A percentile compares a stretch with the other conserved stretches of the same genome.
Evolutionary conservation across 2,113 vertebrate genomes (phyloP).

Genomic region (Thymallus thymallus): DNA sequence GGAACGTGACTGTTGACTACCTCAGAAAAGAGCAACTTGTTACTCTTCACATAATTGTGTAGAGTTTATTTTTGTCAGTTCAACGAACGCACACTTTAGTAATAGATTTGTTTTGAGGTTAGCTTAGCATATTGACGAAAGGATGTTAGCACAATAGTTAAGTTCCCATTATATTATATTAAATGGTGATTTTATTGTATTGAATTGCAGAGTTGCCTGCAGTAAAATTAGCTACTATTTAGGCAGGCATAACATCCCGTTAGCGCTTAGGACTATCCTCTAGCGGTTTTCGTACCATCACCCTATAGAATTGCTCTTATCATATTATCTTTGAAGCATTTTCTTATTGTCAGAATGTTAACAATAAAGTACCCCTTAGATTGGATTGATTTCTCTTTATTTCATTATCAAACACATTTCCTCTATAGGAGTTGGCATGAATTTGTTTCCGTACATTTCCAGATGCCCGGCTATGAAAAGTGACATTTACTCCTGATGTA

Average conservation of each 20-base stretch:
- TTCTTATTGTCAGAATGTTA: slow-evolving; percentile 57
- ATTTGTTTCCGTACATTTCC: background rate
- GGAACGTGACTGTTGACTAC: slow-evolving; percentile 51
- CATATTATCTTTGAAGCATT: slow-evolving; percentile 20
- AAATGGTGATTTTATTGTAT: slow-evolving; percentile 13
- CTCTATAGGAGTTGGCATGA: background rate
- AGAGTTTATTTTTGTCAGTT: slow-evolving; percentile 57
- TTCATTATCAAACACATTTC: background rate
- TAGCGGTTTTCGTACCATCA: slow-evolving; percentile 61
- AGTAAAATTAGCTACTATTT: slow-evolving; percentile 9
- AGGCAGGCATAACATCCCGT: slow-evolving; percentile 27
- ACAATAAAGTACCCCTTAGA: slow-evolving; percentile 56
- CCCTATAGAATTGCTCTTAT: slow-evolving; percentile 50
- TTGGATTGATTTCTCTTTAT: slow-evolving; percentile 26
- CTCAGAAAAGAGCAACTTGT: slow-evolving; percentile 62
- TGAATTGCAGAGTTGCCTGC: slow-evolving; percentile 18
- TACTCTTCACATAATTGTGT: slow-evolving; percentile 58
- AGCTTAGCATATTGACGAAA: slow-evolving; percentile 31
- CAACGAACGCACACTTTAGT: slow-evolving; percentile 61
- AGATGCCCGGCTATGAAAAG: no score
- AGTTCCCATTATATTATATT: slow-evolving; percentile 14
- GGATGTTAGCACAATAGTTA: slow-evolving; percentile 23
- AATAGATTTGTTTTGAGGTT: slow-evolving; percentile 51
- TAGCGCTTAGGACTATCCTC: slow-evolving; percentile 25
- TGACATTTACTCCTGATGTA: no score